phyloP scores from a whole-genome alignment of 2,113 vertebrate species.

The Polypterus bichir region DNA sequence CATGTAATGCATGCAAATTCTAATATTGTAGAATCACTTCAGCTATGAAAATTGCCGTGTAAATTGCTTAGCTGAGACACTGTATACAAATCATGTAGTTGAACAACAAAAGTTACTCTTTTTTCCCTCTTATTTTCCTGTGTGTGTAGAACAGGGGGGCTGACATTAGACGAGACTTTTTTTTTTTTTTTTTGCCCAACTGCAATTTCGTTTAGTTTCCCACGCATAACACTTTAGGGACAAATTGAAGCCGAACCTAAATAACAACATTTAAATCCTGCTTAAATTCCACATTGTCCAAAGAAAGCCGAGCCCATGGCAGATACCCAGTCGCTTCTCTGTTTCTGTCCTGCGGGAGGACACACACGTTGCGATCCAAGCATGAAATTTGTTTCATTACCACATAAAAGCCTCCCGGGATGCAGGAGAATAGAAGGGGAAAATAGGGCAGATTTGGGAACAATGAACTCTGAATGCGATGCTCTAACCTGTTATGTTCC shows the following conservation, averaged over 20 bases:
- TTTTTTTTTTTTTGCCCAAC: no score
- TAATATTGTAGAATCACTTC: no score
- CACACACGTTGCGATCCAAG: constrained; percentile 61
- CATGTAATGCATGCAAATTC: no score
- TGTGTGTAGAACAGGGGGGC: no score
- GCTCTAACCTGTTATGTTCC: constrained; percentile 68
- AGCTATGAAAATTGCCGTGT: no score
- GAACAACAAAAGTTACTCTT: no score
- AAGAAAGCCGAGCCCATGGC: constrained; percentile 17
- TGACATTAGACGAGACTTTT: no score
- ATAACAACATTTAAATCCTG: constrained; percentile 37
- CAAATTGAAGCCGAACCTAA: constrained; percentile 15
- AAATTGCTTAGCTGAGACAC: no score
- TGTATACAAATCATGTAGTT: no score
- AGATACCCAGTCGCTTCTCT: constrained; percentile 21
- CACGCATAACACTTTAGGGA: constrained; percentile 22
- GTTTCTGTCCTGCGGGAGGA: constrained; percentile 40
- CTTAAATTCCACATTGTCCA: constrained; percentile 48
- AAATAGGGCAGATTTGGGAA: constrained; percentile 51
- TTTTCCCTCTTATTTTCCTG: no score
- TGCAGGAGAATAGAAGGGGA: constrained; percentile 53
- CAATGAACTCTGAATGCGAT: constrained; percentile 51
- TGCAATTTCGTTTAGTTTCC: constrained; percentile 21
- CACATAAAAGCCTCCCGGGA: constrained; percentile 77
- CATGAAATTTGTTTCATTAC: constrained; percentile 78